phyloP scores from a whole-genome alignment of 2,888 invertebrate species.

The Cylindroiulus punctatus region DNA sequence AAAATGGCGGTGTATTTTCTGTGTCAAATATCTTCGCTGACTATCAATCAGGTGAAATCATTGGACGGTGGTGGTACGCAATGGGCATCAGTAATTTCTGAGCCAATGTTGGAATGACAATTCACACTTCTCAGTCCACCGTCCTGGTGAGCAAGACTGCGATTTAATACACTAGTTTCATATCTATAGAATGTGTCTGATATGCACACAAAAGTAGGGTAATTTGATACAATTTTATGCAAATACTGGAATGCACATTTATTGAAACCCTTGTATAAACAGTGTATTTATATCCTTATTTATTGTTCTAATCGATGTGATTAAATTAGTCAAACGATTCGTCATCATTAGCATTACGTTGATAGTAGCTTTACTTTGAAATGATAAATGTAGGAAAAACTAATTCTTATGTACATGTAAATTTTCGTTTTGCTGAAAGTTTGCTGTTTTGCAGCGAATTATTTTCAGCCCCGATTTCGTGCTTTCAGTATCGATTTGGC shows the following conservation, averaged over 20 bases:
- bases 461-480: background rate
- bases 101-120: background rate
- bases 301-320: no score
- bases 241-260: no score
- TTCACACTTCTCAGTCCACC: background rate
- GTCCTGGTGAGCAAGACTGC: background rate
- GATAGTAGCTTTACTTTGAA: background rate
- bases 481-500: background rate
- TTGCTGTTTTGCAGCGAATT: background rate
- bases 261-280: no score
- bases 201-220: no score
- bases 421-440: no score
- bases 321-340: no score
- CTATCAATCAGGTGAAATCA: slow-evolving; percentile 47
- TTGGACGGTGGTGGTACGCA: slow-evolving; percentile 5
- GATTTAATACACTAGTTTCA: no score
- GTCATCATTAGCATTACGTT: background rate
- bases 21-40: slow-evolving; percentile 29
- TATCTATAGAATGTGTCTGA: no score
- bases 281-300: no score
- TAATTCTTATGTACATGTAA: no score
- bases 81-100: slow-evolving; percentile 21
- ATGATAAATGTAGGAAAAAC: no score
- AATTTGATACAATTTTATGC: no score
- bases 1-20: slow-evolving; percentile 3